Evolutionary conservation across 2,113 vertebrate genomes (phyloP).

Genomic region (Electrona antarctica): DNA sequence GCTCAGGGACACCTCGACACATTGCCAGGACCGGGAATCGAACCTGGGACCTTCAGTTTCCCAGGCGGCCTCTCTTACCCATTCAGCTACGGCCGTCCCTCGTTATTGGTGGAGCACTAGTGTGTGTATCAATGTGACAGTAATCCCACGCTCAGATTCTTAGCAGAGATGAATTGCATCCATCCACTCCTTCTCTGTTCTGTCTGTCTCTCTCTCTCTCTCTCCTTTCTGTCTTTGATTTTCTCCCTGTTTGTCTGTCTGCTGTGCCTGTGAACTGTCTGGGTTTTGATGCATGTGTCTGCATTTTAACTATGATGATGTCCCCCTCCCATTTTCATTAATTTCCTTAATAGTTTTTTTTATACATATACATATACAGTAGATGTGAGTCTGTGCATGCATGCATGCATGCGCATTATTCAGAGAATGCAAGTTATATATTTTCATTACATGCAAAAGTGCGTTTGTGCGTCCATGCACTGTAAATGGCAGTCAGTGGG

Average conservation of each 20-base stretch:
- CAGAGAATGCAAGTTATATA: no score
- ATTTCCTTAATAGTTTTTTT: constrained; percentile 43
- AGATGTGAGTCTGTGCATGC: not conserved
- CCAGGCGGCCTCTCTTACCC: no score
- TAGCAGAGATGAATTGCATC: constrained; percentile 43
- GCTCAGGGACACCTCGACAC: no score
- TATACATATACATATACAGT: constrained; percentile 16
- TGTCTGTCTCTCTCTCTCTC: constrained; percentile 1
- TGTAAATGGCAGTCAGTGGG: constrained; percentile 46
- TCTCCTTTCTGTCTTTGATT: constrained; percentile 1
- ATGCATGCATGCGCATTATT: constrained; percentile 16
- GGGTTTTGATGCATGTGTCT: constrained; percentile 62
- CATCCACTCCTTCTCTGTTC: constrained; percentile 21
- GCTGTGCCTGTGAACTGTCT: constrained; percentile 66
- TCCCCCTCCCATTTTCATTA: constrained; percentile 55
- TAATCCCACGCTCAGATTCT: constrained; percentile 46
- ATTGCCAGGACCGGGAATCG: no score
- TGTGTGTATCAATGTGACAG: constrained; percentile 46
- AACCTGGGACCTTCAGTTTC: no score
- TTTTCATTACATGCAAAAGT: no score
- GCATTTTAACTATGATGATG: constrained; percentile 37
- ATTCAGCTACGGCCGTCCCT: no score
- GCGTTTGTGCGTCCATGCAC: constrained; percentile 13
- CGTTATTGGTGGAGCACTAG: no score
- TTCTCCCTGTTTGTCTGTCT: constrained; percentile 24